A percentile compares a stretch with the other conserved stretches of the same genome.
These are phyloP conservation scores for Hypomecis atomaria DNA, from an alignment of 2,888 invertebrate species.

Conservation along the genomic window DNA sequence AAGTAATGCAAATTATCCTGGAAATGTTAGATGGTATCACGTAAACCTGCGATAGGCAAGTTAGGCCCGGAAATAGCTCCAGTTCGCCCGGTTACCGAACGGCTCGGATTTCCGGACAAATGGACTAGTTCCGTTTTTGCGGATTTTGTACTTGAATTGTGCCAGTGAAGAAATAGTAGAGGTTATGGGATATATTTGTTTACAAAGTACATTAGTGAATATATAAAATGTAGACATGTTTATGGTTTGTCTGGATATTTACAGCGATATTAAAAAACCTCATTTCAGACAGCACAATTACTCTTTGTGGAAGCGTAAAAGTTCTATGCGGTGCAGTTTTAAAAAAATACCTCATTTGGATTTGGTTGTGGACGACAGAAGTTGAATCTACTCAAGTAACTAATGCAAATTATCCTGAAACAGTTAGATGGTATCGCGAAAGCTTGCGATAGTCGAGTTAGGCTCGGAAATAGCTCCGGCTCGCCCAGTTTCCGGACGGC, in stretches of 20 bases:
- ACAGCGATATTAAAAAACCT: too few relatives aligned
- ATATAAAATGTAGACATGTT: too few relatives aligned
- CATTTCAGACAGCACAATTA: too few relatives aligned
- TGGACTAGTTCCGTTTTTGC: slow-evolving; percentile 3
- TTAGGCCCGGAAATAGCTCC: slow-evolving; percentile 27
- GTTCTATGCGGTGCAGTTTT: too few relatives aligned
- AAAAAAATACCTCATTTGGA: too few relatives aligned
- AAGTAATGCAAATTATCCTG: background rate
- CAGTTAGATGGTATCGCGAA: slow-evolving; percentile 25
- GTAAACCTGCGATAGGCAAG: slow-evolving; percentile 21
- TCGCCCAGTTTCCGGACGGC: slow-evolving; percentile 13
- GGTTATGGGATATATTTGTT: background rate
- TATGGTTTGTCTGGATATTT: too few relatives aligned
- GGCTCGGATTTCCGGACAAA: background rate
- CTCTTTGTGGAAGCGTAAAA: too few relatives aligned
- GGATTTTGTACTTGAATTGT: background rate
- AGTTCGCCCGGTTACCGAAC: slow-evolving; percentile 15
- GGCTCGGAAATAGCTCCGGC: slow-evolving; percentile 24
- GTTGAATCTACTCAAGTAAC: too few relatives aligned
- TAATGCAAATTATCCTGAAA: slow-evolving; percentile 13
- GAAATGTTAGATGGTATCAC: slow-evolving; percentile 25
- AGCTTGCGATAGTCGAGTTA: slow-evolving; percentile 26
- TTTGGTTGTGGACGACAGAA: too few relatives aligned
- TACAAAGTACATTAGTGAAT: too few relatives aligned
- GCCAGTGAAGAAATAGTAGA: background rate